Conservation (phyloP, 2,888 invertebrate genomes). For the Nephrotoma flavescens region DNA sequence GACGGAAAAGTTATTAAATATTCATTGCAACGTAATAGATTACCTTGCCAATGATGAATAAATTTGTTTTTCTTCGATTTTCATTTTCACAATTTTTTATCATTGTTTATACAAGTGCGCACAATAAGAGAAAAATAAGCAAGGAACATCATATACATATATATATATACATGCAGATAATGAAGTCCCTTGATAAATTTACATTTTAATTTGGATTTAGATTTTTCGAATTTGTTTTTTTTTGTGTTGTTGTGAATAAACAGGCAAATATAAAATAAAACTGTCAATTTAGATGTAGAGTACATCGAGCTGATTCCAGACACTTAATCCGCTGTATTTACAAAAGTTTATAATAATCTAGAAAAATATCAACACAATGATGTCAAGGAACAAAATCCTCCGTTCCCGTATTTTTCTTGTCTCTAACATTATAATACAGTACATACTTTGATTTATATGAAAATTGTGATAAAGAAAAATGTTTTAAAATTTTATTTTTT, state of each 20-base stretch:
- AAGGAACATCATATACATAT: no score
- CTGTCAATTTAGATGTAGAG: neutral
- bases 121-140: neutral
- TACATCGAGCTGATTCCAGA: neutral
- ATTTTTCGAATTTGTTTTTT: neutral
- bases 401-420: neutral
- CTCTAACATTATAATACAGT: neutral
- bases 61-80: neutral
- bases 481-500: neutral
- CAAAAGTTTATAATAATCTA: neutral
- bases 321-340: neutral
- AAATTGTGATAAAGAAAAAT: neutral
- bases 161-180: neutral
- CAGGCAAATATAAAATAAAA: neutral
- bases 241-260: neutral
- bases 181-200: constrained; percentile 5
- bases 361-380: neutral
- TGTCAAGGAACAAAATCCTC: neutral
- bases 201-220: constrained; percentile 4
- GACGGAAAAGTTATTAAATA: neutral
- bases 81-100: neutral
- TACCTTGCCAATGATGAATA: neutral
- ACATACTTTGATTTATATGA: neutral
- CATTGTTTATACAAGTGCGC: neutral
- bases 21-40: neutral